These are phyloP conservation scores for Adrianichthys oophorus DNA, from an alignment of 2,797 vertebrate species.

Conservation along the genomic window DNA sequence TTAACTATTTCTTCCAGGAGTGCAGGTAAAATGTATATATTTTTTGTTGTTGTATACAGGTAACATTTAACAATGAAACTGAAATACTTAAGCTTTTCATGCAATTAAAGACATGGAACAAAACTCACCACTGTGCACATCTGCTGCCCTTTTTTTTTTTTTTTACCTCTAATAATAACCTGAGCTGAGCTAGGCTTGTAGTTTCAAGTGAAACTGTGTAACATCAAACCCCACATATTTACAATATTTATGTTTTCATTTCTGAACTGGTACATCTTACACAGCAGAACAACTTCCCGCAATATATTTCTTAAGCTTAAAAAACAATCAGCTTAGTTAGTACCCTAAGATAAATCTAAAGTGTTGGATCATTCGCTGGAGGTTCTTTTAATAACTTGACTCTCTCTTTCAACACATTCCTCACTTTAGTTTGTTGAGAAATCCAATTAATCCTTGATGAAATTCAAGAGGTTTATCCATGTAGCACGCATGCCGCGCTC, in stretches of 20 bases:
- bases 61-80: constrained; percentile 56
- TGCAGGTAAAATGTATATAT: constrained; percentile 32
- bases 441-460: constrained; percentile 85
- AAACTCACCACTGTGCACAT: constrained; percentile 34
- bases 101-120: constrained; percentile 45
- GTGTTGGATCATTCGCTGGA: too few relatives aligned
- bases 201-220: constrained; percentile 16
- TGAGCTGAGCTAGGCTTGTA: constrained; percentile 12
- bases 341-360: too few relatives aligned
- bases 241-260: constrained; percentile 23
- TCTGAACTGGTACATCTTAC: constrained; percentile 8
- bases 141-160: constrained; percentile 14
- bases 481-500: constrained; percentile 92
- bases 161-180: constrained; percentile 12
- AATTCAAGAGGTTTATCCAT: constrained; percentile 90
- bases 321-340: too few relatives aligned
- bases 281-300: background rate
- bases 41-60: constrained; percentile 48
- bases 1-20: constrained; percentile 1
- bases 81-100: constrained; percentile 52
- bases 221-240: constrained; percentile 9
- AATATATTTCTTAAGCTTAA: background rate
- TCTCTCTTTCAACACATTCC: background rate
- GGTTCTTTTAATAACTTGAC: background rate
- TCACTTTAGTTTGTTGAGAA: constrained; percentile 81